Evolutionary conservation across 1,140 invertebrate genomes (phyloP), one percentile per base, ranked within the genome.

Genomic region (Musca domestica): DNA sequence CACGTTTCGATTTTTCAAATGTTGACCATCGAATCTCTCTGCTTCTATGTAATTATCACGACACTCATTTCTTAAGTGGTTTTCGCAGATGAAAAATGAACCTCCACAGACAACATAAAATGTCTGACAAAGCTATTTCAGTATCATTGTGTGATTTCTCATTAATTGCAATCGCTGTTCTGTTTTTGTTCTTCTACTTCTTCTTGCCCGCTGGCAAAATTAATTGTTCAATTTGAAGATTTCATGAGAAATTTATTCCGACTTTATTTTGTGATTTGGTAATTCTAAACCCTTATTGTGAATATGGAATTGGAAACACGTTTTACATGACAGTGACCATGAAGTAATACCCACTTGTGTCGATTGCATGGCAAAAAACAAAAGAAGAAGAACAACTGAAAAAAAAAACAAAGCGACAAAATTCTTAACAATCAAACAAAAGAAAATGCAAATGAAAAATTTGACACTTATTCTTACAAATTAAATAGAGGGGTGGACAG

Each of bases 321-420:
- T 61, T 61, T 61, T 17, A 61, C 22, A 56, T 61, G 27, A 61
- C 27, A 19, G 6, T 61, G 56, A 61, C 56, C 56, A 61, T 61
- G 56, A 30, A 41, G 34, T 10, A 20, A 61, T 22, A 34, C 2
- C n/a, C 12, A 41, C 34, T 41, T 41, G 34, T 41, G 34, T 41
- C 34, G n/a, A 41, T 41, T 41, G 6, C 34, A 41, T 12, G 6
- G 34, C 10, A 41, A 41, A 41, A 30, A 30, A 4, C 9, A 30
- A 30, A 30, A 4, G 9, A 30, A 30, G 9, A 30, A 30, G 9
- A 30, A 30, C 27, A 30, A 30, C 3, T 4, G 27, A 3, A 30
- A 41, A 41, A 41, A 41, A 41, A 5, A 9, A 9, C 2, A 41
- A 41, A 41, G 12, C 34, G 10, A 41, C 4, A 41, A 41, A 41